Evolutionary conservation across 2,888 invertebrate genomes (phyloP), one percentile per base, ranked within the genome.

Genomic region (Megamerina dolium): DNA sequence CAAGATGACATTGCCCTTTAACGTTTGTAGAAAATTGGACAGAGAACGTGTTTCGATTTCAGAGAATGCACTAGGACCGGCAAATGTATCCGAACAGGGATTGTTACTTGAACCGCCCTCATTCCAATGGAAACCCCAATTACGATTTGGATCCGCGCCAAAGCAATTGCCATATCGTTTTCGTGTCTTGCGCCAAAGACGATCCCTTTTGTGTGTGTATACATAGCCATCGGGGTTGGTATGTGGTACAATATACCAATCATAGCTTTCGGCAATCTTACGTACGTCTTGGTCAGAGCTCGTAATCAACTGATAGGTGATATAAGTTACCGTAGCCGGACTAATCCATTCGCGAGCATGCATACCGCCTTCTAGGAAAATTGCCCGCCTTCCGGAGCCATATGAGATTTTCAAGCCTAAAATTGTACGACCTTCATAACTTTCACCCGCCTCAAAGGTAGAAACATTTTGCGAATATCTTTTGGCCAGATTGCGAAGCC

Each of bases 271-370:
- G 1, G 77, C 75, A 8, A 80, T 74, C 6, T 64, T 50, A 41
- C 66, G 67, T 0, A 79, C 66, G 12, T 74, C 73, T 1, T 66
- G 53, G 19, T 78, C 70, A 0, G 73, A 63, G 26, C 80, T 81
- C 43, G 73, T 75, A 10, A 82, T 64, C 4, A 85, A 63, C 58
- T 83, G 76, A 49, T 82, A 76, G 5, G 78, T 64, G 2, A 84
- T 68, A 53, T 79, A 84, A 0, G 82, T 78, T 0, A 79, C 65
- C 0, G 80, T 74, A 0, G 83, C 81, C 0, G 84, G 79, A 0
- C 80, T 76, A 5, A 85, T 75, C 85, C 84, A 90, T 66, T 90
- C 90, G 34, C 88, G 78, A 0, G 80, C 85, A 48, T 86, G 77
- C 55, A 85, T 83, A 31, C 79, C 79, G 23, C 70, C 78, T 59